Conservation (phyloP, 1,140 invertebrate species). For the Trachelipus rathkii region DNA sequence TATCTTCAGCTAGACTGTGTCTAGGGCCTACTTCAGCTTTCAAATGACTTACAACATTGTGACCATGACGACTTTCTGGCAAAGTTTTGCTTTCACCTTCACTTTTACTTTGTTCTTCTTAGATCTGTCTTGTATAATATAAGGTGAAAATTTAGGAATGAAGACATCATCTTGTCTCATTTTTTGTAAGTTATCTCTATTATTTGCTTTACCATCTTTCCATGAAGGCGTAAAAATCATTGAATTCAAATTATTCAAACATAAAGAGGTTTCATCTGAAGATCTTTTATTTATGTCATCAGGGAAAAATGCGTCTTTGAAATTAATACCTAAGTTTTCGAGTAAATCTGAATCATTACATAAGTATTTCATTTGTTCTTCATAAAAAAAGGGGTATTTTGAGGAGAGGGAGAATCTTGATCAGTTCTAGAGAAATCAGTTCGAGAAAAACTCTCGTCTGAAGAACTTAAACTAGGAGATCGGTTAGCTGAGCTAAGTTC, state of each 20-base stretch:
- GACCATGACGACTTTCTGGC: constrained; percentile 3
- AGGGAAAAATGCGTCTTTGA: not conserved
- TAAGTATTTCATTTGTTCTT: constrained; percentile 43
- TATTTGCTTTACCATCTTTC: constrained; percentile 40
- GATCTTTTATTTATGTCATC: constrained; percentile 30
- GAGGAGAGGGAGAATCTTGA: constrained; percentile 60
- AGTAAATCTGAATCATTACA: constrained; percentile 29
- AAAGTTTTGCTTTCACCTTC: not conserved
- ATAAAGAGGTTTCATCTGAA: constrained; percentile 42
- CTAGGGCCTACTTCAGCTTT: constrained; percentile 34
- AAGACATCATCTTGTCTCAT: constrained; percentile 41
- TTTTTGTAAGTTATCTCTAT: constrained; percentile 30
- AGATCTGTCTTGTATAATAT: not conserved
- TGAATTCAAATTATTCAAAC: constrained; percentile 43
- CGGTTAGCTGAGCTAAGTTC: constrained; percentile 72
- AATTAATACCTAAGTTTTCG: not conserved
- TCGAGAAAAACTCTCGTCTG: constrained; percentile 72
- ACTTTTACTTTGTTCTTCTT: constrained; percentile 2
- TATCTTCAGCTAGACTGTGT: constrained; percentile 40
- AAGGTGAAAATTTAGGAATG: constrained; percentile 39
- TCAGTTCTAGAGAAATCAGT: constrained; percentile 52
- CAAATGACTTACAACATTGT: not conserved
- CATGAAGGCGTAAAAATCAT: constrained; percentile 38
- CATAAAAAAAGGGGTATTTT: constrained; percentile 53
- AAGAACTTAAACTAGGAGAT: constrained; percentile 71